A percentile compares a stretch with the other conserved stretches of the same genome.
Conservation (phyloP, 2,113 vertebrate species). For the Macheiramphus alcinus region DNA sequence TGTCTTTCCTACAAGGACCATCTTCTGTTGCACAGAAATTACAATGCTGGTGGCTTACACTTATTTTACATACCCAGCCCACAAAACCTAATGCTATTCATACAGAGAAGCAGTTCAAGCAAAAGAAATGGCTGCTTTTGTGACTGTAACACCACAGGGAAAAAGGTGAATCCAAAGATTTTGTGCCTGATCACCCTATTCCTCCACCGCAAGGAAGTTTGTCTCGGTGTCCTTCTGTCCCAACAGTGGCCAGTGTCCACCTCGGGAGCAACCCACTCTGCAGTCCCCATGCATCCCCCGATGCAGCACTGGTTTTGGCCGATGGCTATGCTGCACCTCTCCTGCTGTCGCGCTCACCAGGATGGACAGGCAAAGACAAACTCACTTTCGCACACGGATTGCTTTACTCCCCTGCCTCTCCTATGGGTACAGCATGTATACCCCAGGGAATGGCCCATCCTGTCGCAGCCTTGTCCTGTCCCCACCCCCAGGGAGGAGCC, state of each 20-base stretch:
- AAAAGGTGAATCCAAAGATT: not conserved
- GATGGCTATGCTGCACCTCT: not conserved
- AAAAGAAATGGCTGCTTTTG: not conserved
- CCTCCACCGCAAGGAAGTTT: not conserved
- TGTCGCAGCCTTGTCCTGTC: not conserved
- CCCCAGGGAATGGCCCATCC: not conserved
- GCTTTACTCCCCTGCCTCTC: not conserved
- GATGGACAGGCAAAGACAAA: not conserved
- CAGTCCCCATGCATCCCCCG: too few species aligned
- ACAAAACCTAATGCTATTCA: not conserved
- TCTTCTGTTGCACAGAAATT: not conserved
- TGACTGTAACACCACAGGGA: not conserved
- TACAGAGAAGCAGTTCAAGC: not conserved
- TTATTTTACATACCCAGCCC: not conserved
- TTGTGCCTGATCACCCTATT: not conserved
- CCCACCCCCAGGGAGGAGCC: not conserved
- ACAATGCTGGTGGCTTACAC: not conserved
- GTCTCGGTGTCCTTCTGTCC: not conserved
- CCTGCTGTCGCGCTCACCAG: not conserved
- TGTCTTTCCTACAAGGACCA: not conserved
- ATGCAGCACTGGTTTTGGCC: not conserved
- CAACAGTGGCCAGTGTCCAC: not conserved
- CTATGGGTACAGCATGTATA: accelerated
- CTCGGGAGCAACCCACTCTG: not conserved
- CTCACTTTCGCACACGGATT: not conserved